A percentile compares a stretch with the other conserved stretches of the same genome.
phyloP scores from a whole-genome alignment of 1,140 invertebrate genomes.

The Pissodes strobi region DNA sequence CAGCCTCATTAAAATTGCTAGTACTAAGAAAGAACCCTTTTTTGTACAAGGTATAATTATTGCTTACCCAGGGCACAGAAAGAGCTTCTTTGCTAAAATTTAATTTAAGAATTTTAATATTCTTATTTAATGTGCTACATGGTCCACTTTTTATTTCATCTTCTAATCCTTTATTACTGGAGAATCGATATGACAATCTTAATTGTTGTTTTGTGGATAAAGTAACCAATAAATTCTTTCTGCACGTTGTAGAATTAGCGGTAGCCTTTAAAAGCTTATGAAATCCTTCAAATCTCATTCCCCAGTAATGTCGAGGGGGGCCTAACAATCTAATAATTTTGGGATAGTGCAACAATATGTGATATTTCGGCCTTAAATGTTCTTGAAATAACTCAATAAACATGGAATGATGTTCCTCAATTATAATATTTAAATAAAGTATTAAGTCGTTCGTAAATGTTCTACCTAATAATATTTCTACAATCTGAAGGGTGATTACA shows the following conservation, averaged over 20 bases:
- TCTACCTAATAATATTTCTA: slow-evolving; percentile 22
- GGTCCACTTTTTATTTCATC: not conserved
- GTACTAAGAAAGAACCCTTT: not conserved
- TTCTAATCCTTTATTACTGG: slow-evolving; percentile 11
- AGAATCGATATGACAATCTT: slow-evolving; percentile 12
- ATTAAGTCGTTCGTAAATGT: slow-evolving; percentile 1
- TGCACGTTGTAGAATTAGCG: slow-evolving; percentile 15
- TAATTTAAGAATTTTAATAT: slow-evolving; percentile 8
- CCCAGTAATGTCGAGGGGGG: slow-evolving; percentile 31
- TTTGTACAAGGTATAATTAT: slow-evolving; percentile 14
- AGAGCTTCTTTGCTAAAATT: slow-evolving; percentile 8
- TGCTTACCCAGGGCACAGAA: slow-evolving; percentile 12
- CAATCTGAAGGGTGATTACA: slow-evolving; percentile 25
- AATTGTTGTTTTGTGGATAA: slow-evolving; percentile 21
- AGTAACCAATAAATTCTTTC: slow-evolving; percentile 23
- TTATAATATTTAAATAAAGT: slow-evolving; percentile 16
- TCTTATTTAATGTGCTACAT: not conserved
- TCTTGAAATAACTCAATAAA: slow-evolving; percentile 31
- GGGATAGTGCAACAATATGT: slow-evolving; percentile 45
- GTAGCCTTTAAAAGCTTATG: slow-evolving; percentile 19
- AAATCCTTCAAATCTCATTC: slow-evolving; percentile 21
- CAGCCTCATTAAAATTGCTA: not conserved
- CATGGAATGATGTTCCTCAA: slow-evolving; percentile 19
- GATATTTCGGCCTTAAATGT: slow-evolving; percentile 44
- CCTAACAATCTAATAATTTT: slow-evolving; percentile 38